Evolutionary conservation across 2,888 invertebrate species (phyloP).

Genomic region (Drosophila mettleri): DNA sequence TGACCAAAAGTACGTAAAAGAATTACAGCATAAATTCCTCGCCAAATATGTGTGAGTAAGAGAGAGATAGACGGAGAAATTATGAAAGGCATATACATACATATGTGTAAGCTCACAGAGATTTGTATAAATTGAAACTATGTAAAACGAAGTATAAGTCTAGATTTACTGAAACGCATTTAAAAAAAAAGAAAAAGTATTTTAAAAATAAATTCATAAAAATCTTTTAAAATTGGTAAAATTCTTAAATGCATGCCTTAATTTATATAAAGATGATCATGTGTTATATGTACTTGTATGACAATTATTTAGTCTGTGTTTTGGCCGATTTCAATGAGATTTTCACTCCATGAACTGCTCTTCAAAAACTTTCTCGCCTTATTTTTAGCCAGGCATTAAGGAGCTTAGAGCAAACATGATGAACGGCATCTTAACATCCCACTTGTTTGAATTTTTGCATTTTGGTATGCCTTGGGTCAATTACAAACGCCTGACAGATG

Average conservation of each 20-base stretch:
- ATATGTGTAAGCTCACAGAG: background rate
- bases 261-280: no score
- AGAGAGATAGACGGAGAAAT: background rate
- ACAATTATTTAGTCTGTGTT: no score
- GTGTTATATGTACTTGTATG: no score
- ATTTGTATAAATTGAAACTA: no score
- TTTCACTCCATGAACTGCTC: background rate
- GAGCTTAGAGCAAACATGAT: conserved; percentile 21
- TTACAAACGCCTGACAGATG: conserved; percentile 75
- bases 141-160: background rate
- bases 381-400: conserved; percentile 11
- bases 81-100: background rate
- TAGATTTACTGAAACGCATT: no score
- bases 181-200: no score
- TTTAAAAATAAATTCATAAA: no score
- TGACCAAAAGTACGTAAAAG: conserved; percentile 12
- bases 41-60: background rate
- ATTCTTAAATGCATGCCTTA: no score
- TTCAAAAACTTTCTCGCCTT: conserved; percentile 29
- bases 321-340: background rate
- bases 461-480: conserved; percentile 65
- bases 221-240: no score
- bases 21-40: conserved; percentile 23
- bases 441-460: conserved; percentile 35
- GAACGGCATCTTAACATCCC: conserved; percentile 42